Percentiles rank a stretch among this genome's conserved stretches.
Evolutionary conservation across 2,113 vertebrate species (phyloP).

Genomic region (Mungos mungo): DNA sequence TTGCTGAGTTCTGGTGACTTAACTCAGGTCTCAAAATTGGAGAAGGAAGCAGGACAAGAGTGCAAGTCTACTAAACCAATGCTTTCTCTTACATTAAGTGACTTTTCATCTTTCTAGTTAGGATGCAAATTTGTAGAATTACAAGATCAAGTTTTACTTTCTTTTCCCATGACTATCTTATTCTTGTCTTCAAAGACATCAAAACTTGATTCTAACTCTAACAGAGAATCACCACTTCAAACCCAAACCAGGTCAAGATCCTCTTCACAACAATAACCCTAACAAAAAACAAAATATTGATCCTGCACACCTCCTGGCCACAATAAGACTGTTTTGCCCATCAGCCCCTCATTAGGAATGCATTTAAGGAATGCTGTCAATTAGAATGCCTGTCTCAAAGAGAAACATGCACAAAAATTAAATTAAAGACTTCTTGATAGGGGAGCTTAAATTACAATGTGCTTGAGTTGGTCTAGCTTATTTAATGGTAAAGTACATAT

Average conservation of each 20-base stretch:
- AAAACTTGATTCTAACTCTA: neutral
- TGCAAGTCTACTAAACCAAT: neutral
- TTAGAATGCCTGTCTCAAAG: neutral
- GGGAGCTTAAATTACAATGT: constrained; percentile 37
- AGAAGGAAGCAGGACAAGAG: neutral
- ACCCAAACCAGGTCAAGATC: neutral
- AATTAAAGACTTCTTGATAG: constrained; percentile 25
- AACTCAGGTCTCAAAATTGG: neutral
- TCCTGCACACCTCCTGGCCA: neutral
- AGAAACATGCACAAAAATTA: constrained; percentile 49
- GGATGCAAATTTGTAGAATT: neutral
- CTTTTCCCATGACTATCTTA: neutral
- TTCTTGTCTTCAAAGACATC: neutral
- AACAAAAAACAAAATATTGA: neutral
- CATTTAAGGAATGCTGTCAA: neutral
- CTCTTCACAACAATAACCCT: neutral
- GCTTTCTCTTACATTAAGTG: neutral
- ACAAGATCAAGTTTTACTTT: neutral
- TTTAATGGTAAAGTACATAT: constrained; percentile 42
- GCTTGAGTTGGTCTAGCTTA: constrained; percentile 20
- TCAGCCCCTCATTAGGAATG: neutral
- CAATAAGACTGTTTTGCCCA: neutral
- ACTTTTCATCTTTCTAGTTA: neutral
- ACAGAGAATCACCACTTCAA: neutral
- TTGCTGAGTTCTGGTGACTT: neutral